A percentile compares a stretch with the other conserved stretches of the same genome.
Evolutionary conservation across 2,797 vertebrate species (phyloP).

Genomic region (Ispidina picta): DNA sequence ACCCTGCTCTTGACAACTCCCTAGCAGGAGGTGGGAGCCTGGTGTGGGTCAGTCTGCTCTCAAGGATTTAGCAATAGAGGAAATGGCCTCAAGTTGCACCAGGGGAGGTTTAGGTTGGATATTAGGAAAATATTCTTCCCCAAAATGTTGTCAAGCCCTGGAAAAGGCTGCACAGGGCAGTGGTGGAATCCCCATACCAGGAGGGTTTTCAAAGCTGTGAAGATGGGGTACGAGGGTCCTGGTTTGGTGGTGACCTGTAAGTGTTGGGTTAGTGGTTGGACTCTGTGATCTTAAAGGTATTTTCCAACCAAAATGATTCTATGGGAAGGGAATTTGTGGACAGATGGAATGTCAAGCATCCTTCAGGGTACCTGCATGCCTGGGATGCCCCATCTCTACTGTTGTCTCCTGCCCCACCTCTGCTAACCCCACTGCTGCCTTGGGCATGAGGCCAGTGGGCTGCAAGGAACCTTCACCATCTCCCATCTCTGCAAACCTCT

Average conservation of each 20-base stretch:
- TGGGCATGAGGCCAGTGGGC: rapidly evolving
- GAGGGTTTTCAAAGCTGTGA: neutral
- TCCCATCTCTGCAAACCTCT: neutral
- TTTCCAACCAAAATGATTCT: neutral
- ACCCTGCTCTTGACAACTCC: neutral
- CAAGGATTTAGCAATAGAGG: neutral
- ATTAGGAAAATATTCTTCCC: neutral
- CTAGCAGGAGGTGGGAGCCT: neutral
- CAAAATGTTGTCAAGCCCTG: neutral
- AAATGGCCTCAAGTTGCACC: neutral
- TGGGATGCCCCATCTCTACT: neutral
- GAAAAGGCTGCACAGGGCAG: neutral
- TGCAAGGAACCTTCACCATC: neutral
- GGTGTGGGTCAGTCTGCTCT: neutral
- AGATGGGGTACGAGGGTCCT: neutral
- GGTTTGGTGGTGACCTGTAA: neutral
- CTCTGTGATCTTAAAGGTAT: neutral
- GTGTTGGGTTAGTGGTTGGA: neutral
- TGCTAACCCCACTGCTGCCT: neutral
- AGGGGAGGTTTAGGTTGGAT: neutral
- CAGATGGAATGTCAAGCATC: rapidly evolving
- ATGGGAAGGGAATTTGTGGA: neutral
- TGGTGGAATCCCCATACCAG: neutral
- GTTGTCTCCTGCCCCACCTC: neutral
- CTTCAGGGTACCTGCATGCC: neutral